Evolutionary conservation across 2,888 invertebrate species (phyloP).

Genomic region (Habrosyne pyritoides): DNA sequence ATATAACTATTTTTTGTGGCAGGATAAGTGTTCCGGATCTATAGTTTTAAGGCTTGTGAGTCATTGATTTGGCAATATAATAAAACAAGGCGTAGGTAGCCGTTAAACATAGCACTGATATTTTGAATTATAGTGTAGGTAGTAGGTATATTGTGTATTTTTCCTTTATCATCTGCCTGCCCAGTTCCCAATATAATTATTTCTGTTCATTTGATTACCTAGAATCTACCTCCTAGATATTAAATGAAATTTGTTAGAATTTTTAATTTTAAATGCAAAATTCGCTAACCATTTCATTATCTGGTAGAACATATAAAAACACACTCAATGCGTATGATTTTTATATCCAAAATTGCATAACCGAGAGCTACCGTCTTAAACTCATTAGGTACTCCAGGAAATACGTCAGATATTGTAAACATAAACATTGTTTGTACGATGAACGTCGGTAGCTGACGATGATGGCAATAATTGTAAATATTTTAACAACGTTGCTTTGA

Average conservation of each 20-base stretch:
- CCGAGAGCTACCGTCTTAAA: neutral
- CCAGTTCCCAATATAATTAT: too few relatives aligned
- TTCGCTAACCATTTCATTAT: neutral
- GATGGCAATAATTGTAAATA: constrained; percentile 3
- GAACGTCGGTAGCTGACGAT: neutral
- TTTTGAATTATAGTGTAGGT: neutral
- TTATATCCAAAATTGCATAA: neutral
- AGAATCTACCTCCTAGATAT: too few relatives aligned
- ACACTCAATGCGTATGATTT: neutral
- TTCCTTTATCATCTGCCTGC: too few relatives aligned
- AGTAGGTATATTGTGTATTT: too few relatives aligned
- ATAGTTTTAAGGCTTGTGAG: neutral
- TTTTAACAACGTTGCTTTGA: constrained; percentile 3
- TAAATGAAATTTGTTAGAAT: too few relatives aligned
- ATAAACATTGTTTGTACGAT: constrained; percentile 4
- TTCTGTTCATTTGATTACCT: too few relatives aligned
- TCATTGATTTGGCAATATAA: neutral
- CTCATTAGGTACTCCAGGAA: constrained; percentile 3
- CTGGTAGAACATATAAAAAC: neutral
- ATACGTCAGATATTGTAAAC: constrained; percentile 6
- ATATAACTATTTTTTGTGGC: neutral
- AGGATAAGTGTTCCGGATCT: neutral
- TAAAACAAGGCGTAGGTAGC: neutral
- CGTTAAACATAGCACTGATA: neutral
- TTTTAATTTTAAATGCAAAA: neutral